These are phyloP conservation scores for Daboia siamensis DNA, from an alignment of 2,113 vertebrate species.

Conservation along the genomic window DNA sequence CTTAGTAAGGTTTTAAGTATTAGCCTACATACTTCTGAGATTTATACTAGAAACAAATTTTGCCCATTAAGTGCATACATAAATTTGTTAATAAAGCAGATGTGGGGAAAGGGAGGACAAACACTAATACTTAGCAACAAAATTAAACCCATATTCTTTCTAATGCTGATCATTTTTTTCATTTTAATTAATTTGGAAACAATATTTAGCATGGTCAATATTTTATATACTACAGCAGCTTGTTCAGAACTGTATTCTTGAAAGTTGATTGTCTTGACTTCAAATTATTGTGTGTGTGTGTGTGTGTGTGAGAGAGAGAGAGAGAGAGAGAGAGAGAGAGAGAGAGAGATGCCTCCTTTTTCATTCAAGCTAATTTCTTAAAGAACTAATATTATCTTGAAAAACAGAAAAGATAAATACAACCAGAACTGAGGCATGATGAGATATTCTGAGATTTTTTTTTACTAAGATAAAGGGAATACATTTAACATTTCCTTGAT, in stretches of 20 bases:
- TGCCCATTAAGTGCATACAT: not conserved
- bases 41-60: not conserved
- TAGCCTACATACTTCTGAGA: not conserved
- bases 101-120: not conserved
- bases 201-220: not conserved
- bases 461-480: not conserved
- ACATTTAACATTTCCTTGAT: not conserved
- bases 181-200: not conserved
- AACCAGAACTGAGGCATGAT: not conserved
- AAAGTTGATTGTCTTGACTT: not conserved
- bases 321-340: too few relatives aligned
- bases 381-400: not conserved
- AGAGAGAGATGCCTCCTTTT: not conserved
- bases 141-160: not conserved
- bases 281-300: not conserved
- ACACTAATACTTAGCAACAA: not conserved
- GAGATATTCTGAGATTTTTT: not conserved
- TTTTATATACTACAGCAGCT: not conserved
- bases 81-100: not conserved
- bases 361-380: not conserved
- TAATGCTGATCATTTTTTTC: not conserved
- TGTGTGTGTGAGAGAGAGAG: not conserved
- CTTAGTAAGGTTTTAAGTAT: not conserved
- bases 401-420: not conserved
- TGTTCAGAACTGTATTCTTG: not conserved